phyloP scores from a whole-genome alignment of 2,888 invertebrate genomes.

The Thecophora atra region DNA sequence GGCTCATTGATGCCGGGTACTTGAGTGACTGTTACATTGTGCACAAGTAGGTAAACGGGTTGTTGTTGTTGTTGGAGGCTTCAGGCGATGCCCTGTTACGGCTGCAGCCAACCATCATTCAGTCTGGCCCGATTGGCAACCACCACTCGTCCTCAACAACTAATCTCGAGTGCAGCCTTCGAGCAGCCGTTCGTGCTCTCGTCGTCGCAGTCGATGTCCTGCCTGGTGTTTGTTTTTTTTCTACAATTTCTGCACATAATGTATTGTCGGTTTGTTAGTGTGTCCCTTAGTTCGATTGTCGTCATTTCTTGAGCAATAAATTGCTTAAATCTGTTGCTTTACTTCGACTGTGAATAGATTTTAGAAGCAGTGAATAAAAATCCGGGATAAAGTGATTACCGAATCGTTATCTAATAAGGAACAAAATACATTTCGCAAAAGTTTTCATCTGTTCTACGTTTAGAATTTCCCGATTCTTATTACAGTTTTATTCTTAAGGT shows the following conservation, averaged over 20 bases:
- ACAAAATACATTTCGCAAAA: too few species aligned
- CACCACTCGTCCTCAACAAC: constrained; percentile 36
- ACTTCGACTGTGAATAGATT: constrained; percentile 2
- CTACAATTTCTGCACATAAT: constrained; percentile 1
- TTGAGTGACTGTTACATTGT: constrained; percentile 37
- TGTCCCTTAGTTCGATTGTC: background rate
- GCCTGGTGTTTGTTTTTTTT: constrained; percentile 1
- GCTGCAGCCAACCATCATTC: constrained; percentile 35
- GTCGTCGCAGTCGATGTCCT: constrained; percentile 35
- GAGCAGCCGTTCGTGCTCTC: constrained; percentile 22
- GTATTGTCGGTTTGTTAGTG: constrained; percentile 10
- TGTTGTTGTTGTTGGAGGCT: constrained; percentile 6
- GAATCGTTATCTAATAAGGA: too few species aligned
- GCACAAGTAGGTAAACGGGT: constrained; percentile 39
- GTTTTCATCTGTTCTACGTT: too few species aligned
- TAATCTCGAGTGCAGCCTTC: constrained; percentile 31
- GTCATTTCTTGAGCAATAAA: background rate
- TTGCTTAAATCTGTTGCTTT: constrained; percentile 15
- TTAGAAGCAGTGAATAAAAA: background rate
- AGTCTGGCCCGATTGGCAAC: constrained; percentile 15
- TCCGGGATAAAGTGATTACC: too few species aligned
- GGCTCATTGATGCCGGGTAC: constrained; percentile 27
- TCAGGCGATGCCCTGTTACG: constrained; percentile 19
- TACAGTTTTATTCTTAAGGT: too few species aligned
- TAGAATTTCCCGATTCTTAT: too few species aligned